Evolutionary conservation across 2,797 vertebrate genomes (phyloP), one percentile per base, ranked within the genome.

Genomic region (Acanthopagrus latus): DNA sequence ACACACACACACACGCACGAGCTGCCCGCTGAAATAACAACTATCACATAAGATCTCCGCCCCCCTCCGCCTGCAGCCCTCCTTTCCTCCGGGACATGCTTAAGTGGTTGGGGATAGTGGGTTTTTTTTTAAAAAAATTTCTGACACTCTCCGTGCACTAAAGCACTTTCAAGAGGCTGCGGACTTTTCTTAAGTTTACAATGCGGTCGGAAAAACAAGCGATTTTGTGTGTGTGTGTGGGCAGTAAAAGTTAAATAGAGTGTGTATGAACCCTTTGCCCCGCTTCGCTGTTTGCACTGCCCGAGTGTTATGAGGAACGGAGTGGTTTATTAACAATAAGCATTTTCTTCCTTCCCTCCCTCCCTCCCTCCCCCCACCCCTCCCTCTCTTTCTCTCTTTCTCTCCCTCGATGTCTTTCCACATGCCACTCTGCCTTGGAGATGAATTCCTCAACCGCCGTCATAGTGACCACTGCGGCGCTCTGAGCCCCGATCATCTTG

Each of bases 241-340:
- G 7, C 47, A 74, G 71, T 88, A 83, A 80, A 88, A 78, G 46
- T 48, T 81, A 51, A 79, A 80, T 68, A 46, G 79, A 76, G 75
- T 76, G 84, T 80, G 65, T 81, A 38, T 83, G 81, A 88, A 92
- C 88, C 71, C 78, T 60, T 64, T 78, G 84, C 74, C 76, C 83
- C 62, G 27, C 73, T 46, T 47, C 58, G 20, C 38, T 86, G 89
- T 91, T 91, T 92, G 80, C 90, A 56, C 66, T 87, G 79, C 27
- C 58, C 29, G 50, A 82, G 69, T 80, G 76, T 87, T 86, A 89
- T 88, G 84, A 88, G 81, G 80, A 88, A 82, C 64, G 59, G 70
- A 90, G 83, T 47, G 54, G 43, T 88, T 89, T 91, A 91, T 90
- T 93, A 87, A 91, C 84, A 72, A 80, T 80, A 87, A 83, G 85